Evolutionary conservation across 1,140 invertebrate species (phyloP), one percentile per base, ranked within the genome.

Genomic region (Caenorhabditis remanei): DNA sequence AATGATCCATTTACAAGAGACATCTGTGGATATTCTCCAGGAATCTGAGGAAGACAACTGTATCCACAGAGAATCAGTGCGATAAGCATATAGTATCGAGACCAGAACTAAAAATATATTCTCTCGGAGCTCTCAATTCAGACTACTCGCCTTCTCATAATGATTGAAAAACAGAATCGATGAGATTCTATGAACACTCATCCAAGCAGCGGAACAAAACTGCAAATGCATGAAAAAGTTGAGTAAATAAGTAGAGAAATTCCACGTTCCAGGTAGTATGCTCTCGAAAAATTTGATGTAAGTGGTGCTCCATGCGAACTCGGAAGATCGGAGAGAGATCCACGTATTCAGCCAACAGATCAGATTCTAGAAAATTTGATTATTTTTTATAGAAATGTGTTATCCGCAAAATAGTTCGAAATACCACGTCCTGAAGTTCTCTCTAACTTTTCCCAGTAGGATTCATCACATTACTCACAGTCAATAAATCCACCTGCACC

Each of bases 171-270:
- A 32, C 14, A 63, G 13, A 32, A 63, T 63, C 11, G 61, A 63
- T 13, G 61, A 63, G 13, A 63, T 63, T 8, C 61, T 7, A 40
- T 63, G 61, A 63, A 63, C 21, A 63, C 61, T 63, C 61, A 63
- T 32, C 61, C 21, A 63, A 32, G 24, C 61, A 11, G 61, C 61
- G 6, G 61, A 63, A 13, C 19, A 40, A 63, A 63, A 63, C 13
- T 63, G 61, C 61, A 63, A 40, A 14, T 63, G 21, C 11, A 63
- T 32, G 61, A 63, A 63, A 32, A 63, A 63, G 61, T 63, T 63
- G 24, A 63, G 61, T 32, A 63, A 21, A 32, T 40, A 32, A 8
- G 21, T 8, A 13, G 61, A 63, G 5, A 63, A 7, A 40, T 63
- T 63, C 61, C 61, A 63, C 14, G 32, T 8, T 24, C 61, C 24